Evolutionary conservation across 2,888 invertebrate genomes (phyloP), one percentile per base, ranked within the genome.

Genomic region (Spicauda simplicius): DNA sequence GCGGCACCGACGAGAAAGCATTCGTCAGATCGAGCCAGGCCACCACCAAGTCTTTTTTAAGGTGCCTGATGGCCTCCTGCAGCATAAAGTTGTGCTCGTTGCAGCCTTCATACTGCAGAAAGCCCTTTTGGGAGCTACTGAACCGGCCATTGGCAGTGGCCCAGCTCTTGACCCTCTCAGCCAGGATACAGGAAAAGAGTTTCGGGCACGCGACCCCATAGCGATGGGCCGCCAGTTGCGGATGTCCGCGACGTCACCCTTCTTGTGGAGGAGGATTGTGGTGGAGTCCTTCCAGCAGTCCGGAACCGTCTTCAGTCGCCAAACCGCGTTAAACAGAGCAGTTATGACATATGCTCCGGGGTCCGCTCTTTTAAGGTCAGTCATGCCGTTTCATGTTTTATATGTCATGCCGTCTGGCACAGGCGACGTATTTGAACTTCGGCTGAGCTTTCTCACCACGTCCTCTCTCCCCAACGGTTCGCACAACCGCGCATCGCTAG

Each of bases 61-160:
- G 1, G 20, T 12, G 0, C 14, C 25, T n/a, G 2, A 54, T 54
- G 14, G 54, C 54, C 54, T 54, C 54, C 54, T 54, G 54, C 54
- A 54, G 54, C 6, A 25, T 14, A 19, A 20, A 54, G 12, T 54
- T 54, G 4, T 54, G 54, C 19, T 54, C 25, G n/a, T 14, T 2
- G 6, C 25, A 54, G 14, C 25, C 54, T 25, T 54, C 54, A 19
- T 30, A 54, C 25, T 54, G 54, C 25, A 54, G 54, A 12, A 54
- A 54, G 54, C n/a, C 20, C 54, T 54, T 54, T 54, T 54, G 54
- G n/a, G 54, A 54, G 14, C 14, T 11, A 7, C 54, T 54, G 2
- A 54, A 25, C 25, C 54, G 20, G 0, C 0, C 8, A 14, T 54
- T 54, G 14, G 5, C 7, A 14, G 25, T 54, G 25, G 54, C 54